Percentiles rank a stretch among this genome's conserved stretches.
Conservation (phyloP, 1,140 invertebrate species). For the Rhagoletis pomonella region DNA sequence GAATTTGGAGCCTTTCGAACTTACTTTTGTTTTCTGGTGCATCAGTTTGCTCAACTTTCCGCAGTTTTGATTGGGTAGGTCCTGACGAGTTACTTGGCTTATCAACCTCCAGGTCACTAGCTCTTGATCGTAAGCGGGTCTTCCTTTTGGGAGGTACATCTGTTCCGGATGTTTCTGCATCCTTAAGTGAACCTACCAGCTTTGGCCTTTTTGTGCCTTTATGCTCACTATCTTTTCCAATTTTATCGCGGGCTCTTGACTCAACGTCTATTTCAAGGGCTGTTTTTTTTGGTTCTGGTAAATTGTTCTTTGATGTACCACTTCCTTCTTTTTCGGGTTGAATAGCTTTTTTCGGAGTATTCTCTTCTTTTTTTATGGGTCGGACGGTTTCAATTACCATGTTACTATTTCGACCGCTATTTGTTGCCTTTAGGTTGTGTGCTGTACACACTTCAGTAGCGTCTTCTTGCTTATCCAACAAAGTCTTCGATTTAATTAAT, state of each 20-base stretch:
- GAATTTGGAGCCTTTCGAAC: background rate
- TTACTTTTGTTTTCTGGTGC: background rate
- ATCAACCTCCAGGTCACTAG: background rate
- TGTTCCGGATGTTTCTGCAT: background rate
- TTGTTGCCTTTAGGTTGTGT: background rate
- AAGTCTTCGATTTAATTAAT: background rate
- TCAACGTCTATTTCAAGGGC: background rate
- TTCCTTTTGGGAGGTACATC: slow-evolving; percentile 32
- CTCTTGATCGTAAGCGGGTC: slow-evolving; percentile 44
- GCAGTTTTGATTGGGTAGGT: background rate
- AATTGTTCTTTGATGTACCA: too few relatives aligned
- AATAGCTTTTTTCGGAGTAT: background rate
- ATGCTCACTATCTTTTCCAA: background rate
- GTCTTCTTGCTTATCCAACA: background rate
- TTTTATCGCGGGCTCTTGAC: background rate
- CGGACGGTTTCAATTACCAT: background rate
- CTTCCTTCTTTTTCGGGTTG: background rate
- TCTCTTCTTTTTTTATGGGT: slow-evolving; percentile 28
- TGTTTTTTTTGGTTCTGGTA: too few relatives aligned
- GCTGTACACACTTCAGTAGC: slow-evolving; percentile 9
- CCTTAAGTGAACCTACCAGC: background rate
- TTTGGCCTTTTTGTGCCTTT: background rate
- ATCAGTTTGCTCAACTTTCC: background rate
- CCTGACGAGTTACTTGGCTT: background rate
- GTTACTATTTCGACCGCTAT: background rate